Evolutionary conservation across 2,113 vertebrate species (phyloP), one percentile per base, ranked within the genome.

Genomic region (Malurus elegans): DNA sequence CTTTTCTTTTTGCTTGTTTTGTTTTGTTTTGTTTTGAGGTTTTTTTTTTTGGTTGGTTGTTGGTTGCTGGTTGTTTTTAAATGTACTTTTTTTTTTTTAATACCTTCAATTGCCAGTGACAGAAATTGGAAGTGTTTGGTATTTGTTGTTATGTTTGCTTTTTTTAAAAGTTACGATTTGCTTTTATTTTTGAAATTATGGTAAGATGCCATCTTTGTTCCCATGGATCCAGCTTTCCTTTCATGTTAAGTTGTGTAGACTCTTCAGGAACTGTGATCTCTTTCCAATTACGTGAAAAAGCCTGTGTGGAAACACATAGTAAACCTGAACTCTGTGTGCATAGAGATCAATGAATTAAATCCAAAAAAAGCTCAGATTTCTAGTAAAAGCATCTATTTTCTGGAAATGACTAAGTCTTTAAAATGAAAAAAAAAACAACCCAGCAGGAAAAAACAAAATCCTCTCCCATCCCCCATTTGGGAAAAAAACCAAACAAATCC

Each of bases 351-450:
- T 51, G 13, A 58, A 25, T 21, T 19, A 12, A 32, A 57, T 72
- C 1, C 1, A 34, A 17, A 31, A 31, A n/a, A 48, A 16, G 23
- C 14, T 80, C 48, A 65, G 45, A 14, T 80, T 34, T 61, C 23
- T 36, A 25, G 6, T 45, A 18, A 16, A 56, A 67, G 21, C 5
- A 38, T 38, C 10, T 60, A 9, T 21, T 79, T 79, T 56, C 20
- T 73, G 24, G 11, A 48, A 45, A 34, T 32, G 2, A 3, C 14
- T 0, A 2, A 0, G 3, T 38, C 17, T 67, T 10, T 21, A 29
- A 12, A 28, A 5, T 10, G 23, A 10, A 5, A 5, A 5, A 16
- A 65, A 54, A 3, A 66, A 17, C 5, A 71, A n/a, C 8, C 1
- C 8, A 83, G 5, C 12, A 45, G 13, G 26, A 51, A 14, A 21